Conservation (phyloP, 2,888 invertebrate species). For the Gandaritis pyraliata region DNA sequence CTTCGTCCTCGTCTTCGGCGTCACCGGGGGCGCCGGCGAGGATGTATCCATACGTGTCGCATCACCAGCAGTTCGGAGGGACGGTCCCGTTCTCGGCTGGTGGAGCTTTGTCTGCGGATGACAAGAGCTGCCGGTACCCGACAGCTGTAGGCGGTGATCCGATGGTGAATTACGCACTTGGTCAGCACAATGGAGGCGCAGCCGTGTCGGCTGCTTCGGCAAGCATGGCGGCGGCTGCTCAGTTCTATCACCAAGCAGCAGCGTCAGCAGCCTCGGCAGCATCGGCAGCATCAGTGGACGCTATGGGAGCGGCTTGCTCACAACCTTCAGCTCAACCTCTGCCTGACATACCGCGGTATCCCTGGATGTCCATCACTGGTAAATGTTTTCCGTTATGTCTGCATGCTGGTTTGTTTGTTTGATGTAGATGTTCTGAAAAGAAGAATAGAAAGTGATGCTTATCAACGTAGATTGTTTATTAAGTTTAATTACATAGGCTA, state of each 20-base stretch:
- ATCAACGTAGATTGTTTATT: background rate
- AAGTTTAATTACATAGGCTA: background rate
- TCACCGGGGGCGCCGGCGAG: conserved; percentile 90
- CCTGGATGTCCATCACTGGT: conserved; percentile 99
- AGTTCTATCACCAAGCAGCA: conserved; percentile 95
- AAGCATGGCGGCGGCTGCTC: conserved; percentile 89
- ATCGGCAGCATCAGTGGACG: conserved; percentile 90
- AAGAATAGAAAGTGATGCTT: conserved; percentile 21
- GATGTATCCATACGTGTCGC: conserved; percentile 97
- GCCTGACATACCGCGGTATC: conserved; percentile 96
- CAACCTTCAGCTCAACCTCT: conserved; percentile 94
- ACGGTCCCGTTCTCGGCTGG: conserved; percentile 88
- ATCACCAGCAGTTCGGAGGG: conserved; percentile 90
- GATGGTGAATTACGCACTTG: conserved; percentile 92
- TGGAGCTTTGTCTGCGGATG: conserved; percentile 87
- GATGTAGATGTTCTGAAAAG: conserved; percentile 45
- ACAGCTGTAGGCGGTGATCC: conserved; percentile 87
- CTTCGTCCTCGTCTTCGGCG: conserved; percentile 86
- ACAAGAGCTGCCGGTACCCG: conserved; percentile 93
- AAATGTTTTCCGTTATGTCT: conserved; percentile 80
- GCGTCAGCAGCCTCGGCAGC: conserved; percentile 91
- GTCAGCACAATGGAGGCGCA: conserved; percentile 89
- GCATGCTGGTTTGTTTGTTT: conserved; percentile 57
- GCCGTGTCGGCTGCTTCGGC: conserved; percentile 87
- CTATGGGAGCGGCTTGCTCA: conserved; percentile 90